Conservation (phyloP, 23 tunicate genomes). For the Botrylloides violaceus region DNA sequence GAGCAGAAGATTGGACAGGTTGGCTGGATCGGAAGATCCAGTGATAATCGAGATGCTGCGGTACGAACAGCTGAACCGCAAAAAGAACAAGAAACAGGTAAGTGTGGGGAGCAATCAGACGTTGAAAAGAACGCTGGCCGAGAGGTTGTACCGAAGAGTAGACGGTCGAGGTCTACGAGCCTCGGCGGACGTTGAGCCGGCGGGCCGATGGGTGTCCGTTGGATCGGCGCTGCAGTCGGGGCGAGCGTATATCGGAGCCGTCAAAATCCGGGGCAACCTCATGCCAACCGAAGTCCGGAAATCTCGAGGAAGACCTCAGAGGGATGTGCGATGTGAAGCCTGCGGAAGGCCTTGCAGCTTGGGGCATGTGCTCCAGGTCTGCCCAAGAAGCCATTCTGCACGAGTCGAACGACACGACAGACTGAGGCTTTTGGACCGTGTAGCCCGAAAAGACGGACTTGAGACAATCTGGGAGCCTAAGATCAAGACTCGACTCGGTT, state of each 20-base stretch:
- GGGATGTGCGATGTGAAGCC: background rate
- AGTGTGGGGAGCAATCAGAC: too few relatives aligned
- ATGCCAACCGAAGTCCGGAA: background rate
- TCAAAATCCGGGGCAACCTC: background rate
- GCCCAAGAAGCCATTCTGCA: background rate
- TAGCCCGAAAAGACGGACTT: background rate
- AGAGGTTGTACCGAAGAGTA: background rate
- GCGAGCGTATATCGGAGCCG: background rate
- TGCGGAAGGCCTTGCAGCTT: background rate
- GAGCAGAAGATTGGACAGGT: background rate
- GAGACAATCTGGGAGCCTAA: background rate
- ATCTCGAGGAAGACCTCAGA: background rate
- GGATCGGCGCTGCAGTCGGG: background rate
- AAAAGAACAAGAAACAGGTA: background rate
- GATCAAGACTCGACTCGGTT: background rate
- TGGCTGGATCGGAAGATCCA: background rate
- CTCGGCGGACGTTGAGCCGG: background rate
- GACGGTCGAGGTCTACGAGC: background rate
- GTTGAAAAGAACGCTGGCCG: background rate
- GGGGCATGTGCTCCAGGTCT: background rate
- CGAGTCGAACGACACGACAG: background rate
- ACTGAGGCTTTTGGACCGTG: background rate
- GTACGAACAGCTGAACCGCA: background rate
- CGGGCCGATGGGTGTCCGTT: background rate
- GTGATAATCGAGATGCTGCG: background rate